Evolutionary conservation across 2,888 invertebrate species (phyloP), one percentile per base, ranked within the genome.

Genomic region (Hirudinaria manillensis): DNA sequence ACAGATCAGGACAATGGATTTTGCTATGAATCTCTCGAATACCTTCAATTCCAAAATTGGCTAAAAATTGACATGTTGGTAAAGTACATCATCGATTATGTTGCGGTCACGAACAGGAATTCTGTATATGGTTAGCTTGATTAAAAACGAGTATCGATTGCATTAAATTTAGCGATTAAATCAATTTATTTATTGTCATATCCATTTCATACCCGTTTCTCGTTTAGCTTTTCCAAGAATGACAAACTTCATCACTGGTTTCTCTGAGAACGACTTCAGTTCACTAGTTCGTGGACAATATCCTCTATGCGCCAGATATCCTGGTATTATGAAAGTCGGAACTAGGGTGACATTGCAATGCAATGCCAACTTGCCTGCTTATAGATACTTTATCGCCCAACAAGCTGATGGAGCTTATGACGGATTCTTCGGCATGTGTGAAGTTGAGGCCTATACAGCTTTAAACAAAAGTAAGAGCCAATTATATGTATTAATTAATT

Each of bases 261-360:
- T 56, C 27, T 56, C 56, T 24, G 27, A 21, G 27, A 56, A 21
- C 16, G 56, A 56, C 13, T 56, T 56, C 13, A 16, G 6, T 56
- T 7, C 56, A 56, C 27, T 56, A 4, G 56, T 56, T 56, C 56
- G 56, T 56, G 56, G 56, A 56, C n/a, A 56, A 21, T 56, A 56
- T 56, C 56, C 56, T 7, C 27, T 56, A 4, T 56, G 56, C 27
- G 56, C n/a, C 16, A 3, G 27, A 4, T 56, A 56, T 27, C n/a
- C 6, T 27, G 56, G 56, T 56, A 6, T 3, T 24, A 27, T 56
- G 56, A 21, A 21, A 21, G n/a, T 16, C 6, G 56, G 56, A 24
- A 56, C n/a, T 27, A 56, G 56, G 13, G 53, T 21, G 21, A 21
- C 53, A 13, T 16, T 53, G 53, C 13, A 53, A 53, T 53, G 53